Evolutionary conservation across 2,113 vertebrate genomes (phyloP).

Genomic region (mouse (Mus musculus)): DNA sequence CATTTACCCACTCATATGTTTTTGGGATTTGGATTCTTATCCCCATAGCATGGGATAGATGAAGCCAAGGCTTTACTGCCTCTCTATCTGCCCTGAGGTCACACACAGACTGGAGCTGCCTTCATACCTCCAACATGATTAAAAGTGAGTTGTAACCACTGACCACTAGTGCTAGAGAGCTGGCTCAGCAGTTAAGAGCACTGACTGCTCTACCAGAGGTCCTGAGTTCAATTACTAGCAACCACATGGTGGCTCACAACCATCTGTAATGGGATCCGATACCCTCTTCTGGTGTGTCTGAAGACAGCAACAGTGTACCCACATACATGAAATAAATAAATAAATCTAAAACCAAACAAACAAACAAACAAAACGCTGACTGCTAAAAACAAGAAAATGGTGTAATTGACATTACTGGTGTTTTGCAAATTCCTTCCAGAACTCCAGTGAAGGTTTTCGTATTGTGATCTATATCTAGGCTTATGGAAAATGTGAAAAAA

Average conservation of each 20-base stretch:
- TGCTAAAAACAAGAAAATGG: background rate
- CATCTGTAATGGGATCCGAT: no score
- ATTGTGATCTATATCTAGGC: background rate
- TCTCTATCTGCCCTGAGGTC: conserved; percentile 1
- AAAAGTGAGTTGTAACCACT: background rate
- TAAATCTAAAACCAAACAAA: no score
- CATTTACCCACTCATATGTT: background rate
- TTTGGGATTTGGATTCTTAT: conserved; percentile 3
- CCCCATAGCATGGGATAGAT: background rate
- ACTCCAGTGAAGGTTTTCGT: background rate
- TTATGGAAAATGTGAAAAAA: conserved; percentile 40
- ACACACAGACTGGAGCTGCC: background rate
- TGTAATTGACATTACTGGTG: background rate
- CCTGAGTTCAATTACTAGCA: no score
- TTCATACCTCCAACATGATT: conserved; percentile 13
- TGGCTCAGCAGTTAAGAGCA: no score
- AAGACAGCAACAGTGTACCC: no score
- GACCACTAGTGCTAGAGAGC: no score
- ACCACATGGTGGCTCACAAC: no score
- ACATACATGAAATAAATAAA: no score
- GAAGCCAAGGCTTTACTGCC: conserved; percentile 15
- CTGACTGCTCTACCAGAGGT: no score
- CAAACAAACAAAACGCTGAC: background rate
- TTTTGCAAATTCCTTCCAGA: background rate
- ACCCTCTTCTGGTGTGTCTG: no score